A percentile compares a stretch with the other conserved stretches of the same genome.
Conservation (phyloP, 2,113 vertebrate genomes). For the Mola mola region DNA sequence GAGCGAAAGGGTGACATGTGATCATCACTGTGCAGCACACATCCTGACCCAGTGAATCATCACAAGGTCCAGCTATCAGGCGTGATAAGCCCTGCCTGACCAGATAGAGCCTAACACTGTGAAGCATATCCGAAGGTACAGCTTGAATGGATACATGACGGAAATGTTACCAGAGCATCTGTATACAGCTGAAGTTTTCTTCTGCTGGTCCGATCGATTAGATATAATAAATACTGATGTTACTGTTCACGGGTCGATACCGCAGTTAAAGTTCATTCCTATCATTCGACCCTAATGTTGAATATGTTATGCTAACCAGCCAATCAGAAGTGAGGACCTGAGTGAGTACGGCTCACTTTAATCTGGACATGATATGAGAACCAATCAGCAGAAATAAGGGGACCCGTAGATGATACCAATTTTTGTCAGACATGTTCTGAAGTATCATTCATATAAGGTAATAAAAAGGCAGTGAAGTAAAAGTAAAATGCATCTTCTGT, state of each 20-base stretch:
- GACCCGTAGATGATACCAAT: neutral
- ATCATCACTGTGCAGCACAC: neutral
- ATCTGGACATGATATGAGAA: no score
- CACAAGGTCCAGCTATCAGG: neutral
- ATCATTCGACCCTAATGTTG: no score
- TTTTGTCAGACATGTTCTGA: neutral
- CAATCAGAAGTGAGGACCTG: no score
- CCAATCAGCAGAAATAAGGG: neutral
- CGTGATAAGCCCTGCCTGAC: no score
- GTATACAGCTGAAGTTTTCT: neutral
- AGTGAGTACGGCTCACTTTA: no score
- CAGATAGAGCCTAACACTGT: no score
- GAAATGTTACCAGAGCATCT: neutral
- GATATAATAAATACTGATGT: no score
- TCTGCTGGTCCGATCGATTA: no score
- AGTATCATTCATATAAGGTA: neutral
- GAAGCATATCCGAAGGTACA: neutral
- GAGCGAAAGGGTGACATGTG: neutral
- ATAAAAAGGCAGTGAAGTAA: neutral
- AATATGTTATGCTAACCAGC: no score
- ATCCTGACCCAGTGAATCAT: neutral
- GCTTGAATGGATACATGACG: neutral
- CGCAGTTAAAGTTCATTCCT: no score
- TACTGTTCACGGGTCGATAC: no score
- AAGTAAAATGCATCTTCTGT: neutral